Percentiles rank a stretch among this genome's conserved stretches.
Conservation (phyloP, 2,888 invertebrate genomes). For the Phaonia tiefii region DNA sequence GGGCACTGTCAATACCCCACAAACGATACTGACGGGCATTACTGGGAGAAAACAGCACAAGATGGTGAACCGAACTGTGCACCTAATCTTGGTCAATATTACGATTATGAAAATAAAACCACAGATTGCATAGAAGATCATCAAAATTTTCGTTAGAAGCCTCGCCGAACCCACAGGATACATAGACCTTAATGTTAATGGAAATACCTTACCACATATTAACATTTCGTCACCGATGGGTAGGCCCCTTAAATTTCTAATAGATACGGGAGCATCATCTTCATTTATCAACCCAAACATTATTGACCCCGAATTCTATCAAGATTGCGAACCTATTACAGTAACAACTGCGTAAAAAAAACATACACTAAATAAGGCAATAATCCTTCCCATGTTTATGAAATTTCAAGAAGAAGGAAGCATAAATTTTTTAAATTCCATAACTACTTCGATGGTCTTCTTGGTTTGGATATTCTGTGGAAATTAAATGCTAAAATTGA, state of each 20-base stretch:
- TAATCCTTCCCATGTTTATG: not conserved
- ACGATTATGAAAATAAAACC: not conserved
- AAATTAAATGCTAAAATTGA: too few relatives aligned
- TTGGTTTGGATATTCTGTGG: not conserved
- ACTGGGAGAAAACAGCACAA: too few relatives aligned
- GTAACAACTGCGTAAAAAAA: not conserved
- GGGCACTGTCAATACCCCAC: too few relatives aligned
- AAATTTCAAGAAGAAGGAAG: not conserved
- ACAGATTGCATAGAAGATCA: constrained; percentile 6
- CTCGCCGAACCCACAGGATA: too few relatives aligned
- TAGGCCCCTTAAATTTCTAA: too few relatives aligned
- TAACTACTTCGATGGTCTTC: too few relatives aligned
- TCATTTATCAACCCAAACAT: constrained; percentile 63
- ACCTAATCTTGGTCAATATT: too few relatives aligned
- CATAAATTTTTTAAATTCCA: too few relatives aligned
- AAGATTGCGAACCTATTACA: too few relatives aligned
- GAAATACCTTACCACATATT: constrained; percentile 23
- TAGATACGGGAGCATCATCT: constrained; percentile 30
- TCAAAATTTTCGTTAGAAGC: constrained; percentile 47
- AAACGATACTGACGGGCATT: not conserved
- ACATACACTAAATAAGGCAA: not conserved
- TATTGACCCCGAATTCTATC: too few relatives aligned
- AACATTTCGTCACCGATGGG: not conserved
- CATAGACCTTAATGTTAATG: constrained; percentile 46
- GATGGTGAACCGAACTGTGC: not conserved